Base-by-base conservation (phyloP, 92 coral and sea anemone species). In the Actinernus sp. region DNA sequence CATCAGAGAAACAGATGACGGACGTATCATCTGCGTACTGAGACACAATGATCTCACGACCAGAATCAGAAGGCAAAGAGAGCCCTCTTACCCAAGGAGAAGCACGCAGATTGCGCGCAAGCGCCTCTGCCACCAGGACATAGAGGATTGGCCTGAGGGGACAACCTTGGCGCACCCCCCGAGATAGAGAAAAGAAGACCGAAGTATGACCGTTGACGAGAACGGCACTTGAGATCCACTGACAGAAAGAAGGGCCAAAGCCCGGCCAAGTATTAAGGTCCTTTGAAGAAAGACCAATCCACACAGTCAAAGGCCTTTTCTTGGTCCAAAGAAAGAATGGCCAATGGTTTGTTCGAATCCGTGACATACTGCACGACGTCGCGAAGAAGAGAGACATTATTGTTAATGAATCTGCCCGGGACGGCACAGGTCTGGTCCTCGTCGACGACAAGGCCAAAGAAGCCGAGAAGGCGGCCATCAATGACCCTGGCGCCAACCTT, bases 121-220 rank as follows among this genome's bases (percentile, higher is more conserved):
- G n/a, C n/a, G n/a, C n/a, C n/a, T n/a, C n/a, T n/a, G n/a, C n/a
- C n/a, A n/a, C 53, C 53, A 46, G 53, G 3, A 41, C 49, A 41
- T 41, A 41, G 13, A 41, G 49, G 19, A 41, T 17, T 11, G 49
- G 19, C 14, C 49, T 41, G 19, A 41, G 2, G 14, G 49, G 49
- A 22, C 13, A 41, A 41, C 49, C 3, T 22, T 86, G 92, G 12
- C 77, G 54, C 2, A 87, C 88, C 34, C 88, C 84, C 2, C 85
- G 57, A 2, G 80, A 47, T 3, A 69, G 31, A 3, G 51, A 14
- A 51, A 87, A 87, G 6, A 32, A 62, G 6, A 25, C 25, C 2
- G 78, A 59, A 37, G 41, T 3, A 32, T 51, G 68, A 1, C 86
- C 86, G 20, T 76, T 88, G 0, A 77, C 71, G 23, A n/a, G 23